Conservation (phyloP, 1,140 invertebrate genomes). For the Carposina sasakii region DNA sequence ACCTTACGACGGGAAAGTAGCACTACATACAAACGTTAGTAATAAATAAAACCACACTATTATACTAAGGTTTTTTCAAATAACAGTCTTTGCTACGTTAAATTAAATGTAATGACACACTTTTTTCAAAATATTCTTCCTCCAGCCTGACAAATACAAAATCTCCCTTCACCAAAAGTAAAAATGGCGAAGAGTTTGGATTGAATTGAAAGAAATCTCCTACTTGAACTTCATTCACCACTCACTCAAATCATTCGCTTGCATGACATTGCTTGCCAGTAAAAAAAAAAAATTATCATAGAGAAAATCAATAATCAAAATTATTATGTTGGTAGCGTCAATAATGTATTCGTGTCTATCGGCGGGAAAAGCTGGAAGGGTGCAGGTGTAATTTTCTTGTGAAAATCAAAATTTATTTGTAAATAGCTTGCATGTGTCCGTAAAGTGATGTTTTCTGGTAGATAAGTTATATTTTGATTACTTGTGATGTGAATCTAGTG, state of each 20-base stretch:
- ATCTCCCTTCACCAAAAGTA: conserved; percentile 68
- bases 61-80: conserved; percentile 59
- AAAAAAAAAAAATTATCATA: conserved; percentile 24
- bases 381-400: too few relatives aligned
- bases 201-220: too few relatives aligned
- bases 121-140: conserved; percentile 68
- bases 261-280: too few relatives aligned
- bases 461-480: too few relatives aligned
- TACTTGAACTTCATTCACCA: conserved; percentile 38
- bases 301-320: too few relatives aligned
- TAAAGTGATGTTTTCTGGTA: too few relatives aligned
- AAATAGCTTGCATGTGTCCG: too few relatives aligned
- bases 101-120: conserved; percentile 69
- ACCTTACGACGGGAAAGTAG: conserved; percentile 63
- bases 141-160: conserved; percentile 72
- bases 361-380: too few relatives aligned
- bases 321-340: too few relatives aligned
- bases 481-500: too few relatives aligned
- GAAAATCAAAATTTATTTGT: too few relatives aligned
- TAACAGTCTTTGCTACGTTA: conserved; percentile 58
- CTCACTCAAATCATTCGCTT: conserved; percentile 24
- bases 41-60: conserved; percentile 70
- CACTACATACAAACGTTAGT: conserved; percentile 72
- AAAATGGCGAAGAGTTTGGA: conserved; percentile 68
- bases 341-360: too few relatives aligned